Percentiles rank a stretch among this genome's conserved stretches.
phyloP scores from a whole-genome alignment of 2,888 invertebrate genomes.

The Sycophila texana region DNA sequence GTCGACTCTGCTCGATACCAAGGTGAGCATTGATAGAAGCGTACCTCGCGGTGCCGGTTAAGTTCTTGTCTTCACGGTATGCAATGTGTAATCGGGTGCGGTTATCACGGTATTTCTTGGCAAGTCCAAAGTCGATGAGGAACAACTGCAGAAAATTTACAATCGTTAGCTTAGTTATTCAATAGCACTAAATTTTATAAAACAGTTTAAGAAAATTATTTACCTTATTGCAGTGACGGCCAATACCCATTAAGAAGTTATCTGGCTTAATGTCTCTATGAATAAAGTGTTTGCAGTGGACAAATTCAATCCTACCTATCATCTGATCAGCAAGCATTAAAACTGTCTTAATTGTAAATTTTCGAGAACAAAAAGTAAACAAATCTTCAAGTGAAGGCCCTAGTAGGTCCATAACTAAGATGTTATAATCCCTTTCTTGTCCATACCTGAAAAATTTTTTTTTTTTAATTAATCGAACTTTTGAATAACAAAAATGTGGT shows the following conservation, averaged over 20 bases:
- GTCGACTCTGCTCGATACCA: slow-evolving; percentile 98
- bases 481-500: no score
- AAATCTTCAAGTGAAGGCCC: slow-evolving; percentile 99
- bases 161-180: no score
- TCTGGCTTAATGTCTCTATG: slow-evolving; percentile 99
- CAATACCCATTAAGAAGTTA: slow-evolving; percentile 99
- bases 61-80: slow-evolving; percentile 97
- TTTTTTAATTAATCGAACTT: no score
- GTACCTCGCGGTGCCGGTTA: slow-evolving; percentile 93
- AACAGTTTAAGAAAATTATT: slow-evolving; percentile 28
- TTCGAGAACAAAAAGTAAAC: slow-evolving; percentile 98
- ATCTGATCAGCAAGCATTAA: slow-evolving; percentile 98
- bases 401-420: slow-evolving; percentile 98
- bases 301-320: slow-evolving; percentile 97
- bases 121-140: slow-evolving; percentile 99
- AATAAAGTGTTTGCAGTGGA: slow-evolving; percentile 99
- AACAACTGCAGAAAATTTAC: slow-evolving; percentile 81
- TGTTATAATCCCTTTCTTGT: slow-evolving; percentile 97
- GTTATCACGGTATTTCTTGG: slow-evolving; percentile 98
- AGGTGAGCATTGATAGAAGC: slow-evolving; percentile 99
- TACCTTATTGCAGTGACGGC: slow-evolving; percentile 96
- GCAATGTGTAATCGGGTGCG: slow-evolving; percentile 94
- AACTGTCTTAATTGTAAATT: slow-evolving; percentile 99
- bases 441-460: slow-evolving; percentile 87
- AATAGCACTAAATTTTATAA: neutral